These are phyloP conservation scores for Aricia agestis DNA, from an alignment of 1,140 invertebrate genomes.

Conservation along the genomic window DNA sequence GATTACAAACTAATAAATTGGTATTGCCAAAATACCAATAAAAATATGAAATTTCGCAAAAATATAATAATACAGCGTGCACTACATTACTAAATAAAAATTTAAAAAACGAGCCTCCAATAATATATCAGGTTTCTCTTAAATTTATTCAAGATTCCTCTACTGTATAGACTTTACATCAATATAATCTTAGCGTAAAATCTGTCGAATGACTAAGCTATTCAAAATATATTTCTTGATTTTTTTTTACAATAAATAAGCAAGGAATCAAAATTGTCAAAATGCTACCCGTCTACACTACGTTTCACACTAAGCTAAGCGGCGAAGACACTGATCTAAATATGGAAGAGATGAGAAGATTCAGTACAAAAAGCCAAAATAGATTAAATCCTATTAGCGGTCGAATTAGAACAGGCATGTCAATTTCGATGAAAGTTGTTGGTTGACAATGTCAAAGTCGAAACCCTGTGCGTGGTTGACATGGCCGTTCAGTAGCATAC, in stretches of 20 bases:
- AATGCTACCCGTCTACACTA: conserved; percentile 8
- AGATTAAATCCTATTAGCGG: neutral
- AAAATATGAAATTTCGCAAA: conserved; percentile 8
- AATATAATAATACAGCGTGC: neutral
- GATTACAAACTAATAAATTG: neutral
- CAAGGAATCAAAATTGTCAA: conserved; percentile 38
- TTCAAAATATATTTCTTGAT: conserved; percentile 57
- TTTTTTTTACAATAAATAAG: conserved; percentile 46
- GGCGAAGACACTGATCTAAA: neutral
- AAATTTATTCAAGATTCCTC: conserved; percentile 46
- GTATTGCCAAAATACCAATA: neutral
- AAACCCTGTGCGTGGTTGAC: neutral
- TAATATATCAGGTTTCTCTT: conserved; percentile 15
- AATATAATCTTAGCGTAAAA: conserved; percentile 53
- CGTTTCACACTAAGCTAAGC: conserved; percentile 4
- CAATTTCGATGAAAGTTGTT: neutral
- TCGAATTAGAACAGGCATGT: neutral
- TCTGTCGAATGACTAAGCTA: conserved; percentile 45
- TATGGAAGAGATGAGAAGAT: neutral
- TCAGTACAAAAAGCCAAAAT: neutral
- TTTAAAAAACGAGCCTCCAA: neutral
- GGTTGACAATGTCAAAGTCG: neutral
- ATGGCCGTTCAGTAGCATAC: neutral
- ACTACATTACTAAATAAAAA: neutral
- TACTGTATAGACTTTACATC: conserved; percentile 54